Conservation (phyloP, 2,888 invertebrate genomes). For the Willowsia nigromaculata region DNA sequence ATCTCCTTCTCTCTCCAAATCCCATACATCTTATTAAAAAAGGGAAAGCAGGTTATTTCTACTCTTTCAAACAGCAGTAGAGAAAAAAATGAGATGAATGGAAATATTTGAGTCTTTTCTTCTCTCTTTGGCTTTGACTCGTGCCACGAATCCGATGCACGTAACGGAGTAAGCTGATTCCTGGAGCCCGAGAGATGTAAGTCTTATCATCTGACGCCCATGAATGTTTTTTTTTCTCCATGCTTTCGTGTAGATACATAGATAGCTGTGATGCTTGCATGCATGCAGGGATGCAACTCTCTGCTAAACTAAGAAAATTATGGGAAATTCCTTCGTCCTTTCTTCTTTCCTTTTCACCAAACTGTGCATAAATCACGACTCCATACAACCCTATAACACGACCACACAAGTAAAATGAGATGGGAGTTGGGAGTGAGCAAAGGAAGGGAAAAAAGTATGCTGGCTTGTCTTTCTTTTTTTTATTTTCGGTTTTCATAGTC, state of each 20-base stretch:
- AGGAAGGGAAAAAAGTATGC: background rate
- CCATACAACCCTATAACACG: background rate
- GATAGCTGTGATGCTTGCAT: background rate
- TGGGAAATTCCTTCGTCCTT: background rate
- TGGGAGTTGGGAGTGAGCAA: background rate
- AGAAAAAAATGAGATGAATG: background rate
- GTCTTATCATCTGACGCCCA: background rate
- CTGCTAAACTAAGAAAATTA: background rate
- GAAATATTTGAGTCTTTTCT: background rate
- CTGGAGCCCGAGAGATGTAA: background rate
- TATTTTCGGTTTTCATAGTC: background rate
- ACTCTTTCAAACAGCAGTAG: background rate
- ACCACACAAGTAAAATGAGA: background rate
- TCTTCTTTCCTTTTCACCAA: conserved; percentile 1
- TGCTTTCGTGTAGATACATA: too few species aligned
- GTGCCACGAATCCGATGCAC: conserved; percentile 33
- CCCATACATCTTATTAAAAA: conserved; percentile 11
- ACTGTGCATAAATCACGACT: conserved; percentile 62
- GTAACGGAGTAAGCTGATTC: background rate
- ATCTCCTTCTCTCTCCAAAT: background rate
- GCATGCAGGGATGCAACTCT: background rate
- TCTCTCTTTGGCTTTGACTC: conserved; percentile 36
- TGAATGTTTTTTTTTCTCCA: too few species aligned
- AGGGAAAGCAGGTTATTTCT: background rate
- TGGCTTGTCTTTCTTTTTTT: background rate